phyloP scores from a whole-genome alignment of 2,797 vertebrate genomes.

The Urosaurus nigricauda region DNA sequence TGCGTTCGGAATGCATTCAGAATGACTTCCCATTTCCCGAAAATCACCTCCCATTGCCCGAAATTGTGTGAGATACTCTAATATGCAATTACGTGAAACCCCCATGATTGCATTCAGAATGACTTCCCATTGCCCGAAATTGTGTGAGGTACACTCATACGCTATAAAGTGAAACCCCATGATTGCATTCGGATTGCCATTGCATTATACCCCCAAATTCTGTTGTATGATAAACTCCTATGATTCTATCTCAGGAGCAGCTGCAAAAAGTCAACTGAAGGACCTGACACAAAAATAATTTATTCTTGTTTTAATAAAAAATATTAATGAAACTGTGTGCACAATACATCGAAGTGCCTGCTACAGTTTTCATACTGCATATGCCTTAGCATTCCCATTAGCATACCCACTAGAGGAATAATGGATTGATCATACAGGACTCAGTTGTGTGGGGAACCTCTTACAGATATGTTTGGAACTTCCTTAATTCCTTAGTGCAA shows the following conservation, averaged over 20 bases:
- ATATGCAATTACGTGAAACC: no score
- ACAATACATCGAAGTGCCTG: background rate
- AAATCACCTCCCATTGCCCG: no score
- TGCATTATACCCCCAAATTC: no score
- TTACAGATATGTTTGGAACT: slow-evolving; percentile 16
- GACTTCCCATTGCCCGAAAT: no score
- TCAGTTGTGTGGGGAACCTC: background rate
- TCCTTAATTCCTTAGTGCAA: background rate
- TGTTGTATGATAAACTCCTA: no score
- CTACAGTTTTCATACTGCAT: background rate
- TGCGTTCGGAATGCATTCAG: no score
- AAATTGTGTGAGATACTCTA: no score
- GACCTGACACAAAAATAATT: background rate
- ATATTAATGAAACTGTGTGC: background rate
- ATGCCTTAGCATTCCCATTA: background rate
- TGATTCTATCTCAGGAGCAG: background rate
- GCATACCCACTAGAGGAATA: background rate
- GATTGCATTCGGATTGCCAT: no score
- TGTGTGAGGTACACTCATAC: no score
- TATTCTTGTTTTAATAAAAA: background rate
- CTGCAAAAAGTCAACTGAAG: background rate
- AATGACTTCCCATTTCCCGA: no score
- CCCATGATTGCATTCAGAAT: no score
- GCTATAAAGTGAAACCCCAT: no score
- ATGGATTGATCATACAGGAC: background rate